A percentile compares a stretch with the other conserved stretches of the same genome.
phyloP scores from a whole-genome alignment of 2,113 vertebrate genomes.

The Chroicocephalus ridibundus region DNA sequence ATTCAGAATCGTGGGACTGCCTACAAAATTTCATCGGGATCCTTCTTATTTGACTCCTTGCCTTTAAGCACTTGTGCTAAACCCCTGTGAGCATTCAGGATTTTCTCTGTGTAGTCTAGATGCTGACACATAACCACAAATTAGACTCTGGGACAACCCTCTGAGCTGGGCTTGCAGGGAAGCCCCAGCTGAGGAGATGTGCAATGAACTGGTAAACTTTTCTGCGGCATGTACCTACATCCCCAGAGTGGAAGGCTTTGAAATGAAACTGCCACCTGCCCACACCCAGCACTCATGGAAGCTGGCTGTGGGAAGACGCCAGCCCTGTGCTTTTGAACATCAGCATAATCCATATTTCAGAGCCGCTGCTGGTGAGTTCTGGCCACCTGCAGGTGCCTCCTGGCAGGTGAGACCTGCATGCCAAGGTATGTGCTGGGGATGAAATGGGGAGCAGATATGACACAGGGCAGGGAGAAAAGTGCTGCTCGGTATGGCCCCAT shows the following conservation, averaged over 20 bases:
- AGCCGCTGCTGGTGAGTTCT: background rate
- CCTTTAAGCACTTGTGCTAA: background rate
- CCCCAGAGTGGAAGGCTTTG: background rate
- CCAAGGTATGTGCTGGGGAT: background rate
- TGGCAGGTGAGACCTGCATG: background rate
- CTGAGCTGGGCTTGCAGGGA: background rate
- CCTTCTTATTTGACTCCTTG: background rate
- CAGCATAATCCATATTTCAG: background rate
- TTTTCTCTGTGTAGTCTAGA: background rate
- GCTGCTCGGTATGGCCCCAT: accelerated
- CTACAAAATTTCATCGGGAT: background rate
- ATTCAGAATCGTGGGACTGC: background rate
- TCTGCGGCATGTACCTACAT: background rate
- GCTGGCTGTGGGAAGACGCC: background rate
- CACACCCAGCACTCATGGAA: background rate
- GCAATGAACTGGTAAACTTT: accelerated
- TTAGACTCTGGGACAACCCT: background rate
- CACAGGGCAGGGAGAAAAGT: accelerated
- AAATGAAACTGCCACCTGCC: background rate
- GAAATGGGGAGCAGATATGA: background rate
- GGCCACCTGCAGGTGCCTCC: background rate
- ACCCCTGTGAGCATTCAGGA: background rate
- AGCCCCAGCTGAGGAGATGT: background rate
- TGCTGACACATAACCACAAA: background rate
- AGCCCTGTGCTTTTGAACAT: background rate